Percentiles rank a stretch among this genome's conserved stretches.
phyloP scores from a whole-genome alignment of 2,797 vertebrate genomes.

The Hemitrygon akajei region DNA sequence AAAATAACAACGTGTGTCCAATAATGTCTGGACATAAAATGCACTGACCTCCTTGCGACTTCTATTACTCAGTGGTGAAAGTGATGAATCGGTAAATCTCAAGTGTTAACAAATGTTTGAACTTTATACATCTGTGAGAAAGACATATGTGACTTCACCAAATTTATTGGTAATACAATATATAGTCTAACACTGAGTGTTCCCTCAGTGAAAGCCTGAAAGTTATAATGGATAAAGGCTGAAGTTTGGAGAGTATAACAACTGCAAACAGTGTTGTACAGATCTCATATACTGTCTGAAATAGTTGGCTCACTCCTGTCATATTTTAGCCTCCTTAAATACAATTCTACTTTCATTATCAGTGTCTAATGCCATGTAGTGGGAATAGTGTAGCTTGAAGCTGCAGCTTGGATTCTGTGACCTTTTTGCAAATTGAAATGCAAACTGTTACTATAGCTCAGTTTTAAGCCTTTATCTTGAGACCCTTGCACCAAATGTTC shows the following conservation, averaged over 20 bases:
- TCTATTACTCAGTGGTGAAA: neutral
- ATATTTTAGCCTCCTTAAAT: neutral
- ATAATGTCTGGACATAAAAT: neutral
- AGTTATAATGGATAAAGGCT: neutral
- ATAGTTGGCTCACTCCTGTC: neutral
- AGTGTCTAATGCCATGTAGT: neutral
- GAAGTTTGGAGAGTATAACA: neutral
- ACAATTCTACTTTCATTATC: neutral
- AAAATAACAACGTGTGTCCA: neutral
- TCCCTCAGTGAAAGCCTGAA: neutral
- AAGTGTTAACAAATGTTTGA: neutral
- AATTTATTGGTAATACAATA: neutral
- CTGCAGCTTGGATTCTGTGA: neutral
- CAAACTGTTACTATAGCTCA: neutral
- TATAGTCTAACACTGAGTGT: neutral
- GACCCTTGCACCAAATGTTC: neutral
- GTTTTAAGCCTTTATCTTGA: neutral
- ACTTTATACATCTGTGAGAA: too few species aligned
- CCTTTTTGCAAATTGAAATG: neutral
- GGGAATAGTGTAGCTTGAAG: neutral
- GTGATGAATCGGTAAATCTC: neutral
- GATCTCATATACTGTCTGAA: neutral
- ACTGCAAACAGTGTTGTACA: too few species aligned
- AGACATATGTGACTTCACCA: too few species aligned
- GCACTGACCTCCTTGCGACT: neutral